phyloP scores from a whole-genome alignment of 2,888 invertebrate species.

The Chrysina gloriosa region DNA sequence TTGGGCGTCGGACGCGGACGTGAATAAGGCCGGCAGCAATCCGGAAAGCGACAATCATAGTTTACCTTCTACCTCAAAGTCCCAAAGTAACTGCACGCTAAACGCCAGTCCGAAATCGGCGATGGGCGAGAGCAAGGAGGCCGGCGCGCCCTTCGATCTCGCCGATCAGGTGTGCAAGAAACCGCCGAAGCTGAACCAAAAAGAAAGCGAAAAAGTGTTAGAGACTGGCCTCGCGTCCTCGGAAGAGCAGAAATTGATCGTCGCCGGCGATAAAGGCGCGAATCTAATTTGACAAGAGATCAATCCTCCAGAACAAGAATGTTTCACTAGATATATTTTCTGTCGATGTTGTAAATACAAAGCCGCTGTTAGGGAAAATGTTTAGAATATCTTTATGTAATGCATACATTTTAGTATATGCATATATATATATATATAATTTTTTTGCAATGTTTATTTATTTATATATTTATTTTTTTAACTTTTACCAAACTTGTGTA shows the following conservation, averaged over 20 bases:
- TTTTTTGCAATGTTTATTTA: conserved; percentile 45
- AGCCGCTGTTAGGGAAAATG: conserved; percentile 61
- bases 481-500: conserved; percentile 40
- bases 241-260: conserved; percentile 53
- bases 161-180: conserved; percentile 43
- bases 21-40: conserved; percentile 52
- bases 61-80: conserved; percentile 61
- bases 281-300: conserved; percentile 63
- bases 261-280: conserved; percentile 52
- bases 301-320: conserved; percentile 59
- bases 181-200: conserved; percentile 34
- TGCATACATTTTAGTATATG: conserved; percentile 48
- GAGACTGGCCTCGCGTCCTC: conserved; percentile 46
- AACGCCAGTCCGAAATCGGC: conserved; percentile 53
- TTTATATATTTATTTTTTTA: conserved; percentile 49
- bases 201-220: conserved; percentile 25
- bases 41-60: conserved; percentile 57
- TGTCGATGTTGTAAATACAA: conserved; percentile 65
- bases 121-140: conserved; percentile 37
- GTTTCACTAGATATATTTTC: conserved; percentile 63
- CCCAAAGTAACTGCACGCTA: conserved; percentile 57
- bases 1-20: conserved; percentile 59
- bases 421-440: conserved; percentile 50
- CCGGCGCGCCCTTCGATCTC: conserved; percentile 12
- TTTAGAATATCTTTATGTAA: conserved; percentile 57